Evolutionary conservation across 2,888 invertebrate species (phyloP).

Genomic region (Sclerodermus sp.): DNA sequence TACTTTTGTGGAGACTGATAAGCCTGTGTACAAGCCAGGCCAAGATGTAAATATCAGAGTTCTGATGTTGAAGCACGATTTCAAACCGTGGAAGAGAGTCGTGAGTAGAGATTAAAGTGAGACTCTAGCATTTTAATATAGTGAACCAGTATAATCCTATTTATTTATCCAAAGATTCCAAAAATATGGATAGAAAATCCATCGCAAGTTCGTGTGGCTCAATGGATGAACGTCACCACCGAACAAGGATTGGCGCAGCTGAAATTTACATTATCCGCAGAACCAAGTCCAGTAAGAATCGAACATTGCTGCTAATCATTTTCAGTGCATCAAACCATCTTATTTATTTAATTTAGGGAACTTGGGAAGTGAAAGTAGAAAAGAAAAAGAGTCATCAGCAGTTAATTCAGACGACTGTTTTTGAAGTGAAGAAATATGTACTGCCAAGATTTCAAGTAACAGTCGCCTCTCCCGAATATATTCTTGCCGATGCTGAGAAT

Average conservation of each 20-base stretch:
- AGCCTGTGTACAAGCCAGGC: slow-evolving; percentile 64
- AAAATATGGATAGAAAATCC: slow-evolving; percentile 71
- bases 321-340: too few relatives aligned
- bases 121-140: too few relatives aligned
- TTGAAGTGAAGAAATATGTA: slow-evolving; percentile 63
- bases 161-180: slow-evolving; percentile 59
- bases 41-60: slow-evolving; percentile 63
- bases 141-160: too few relatives aligned
- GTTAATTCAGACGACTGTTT: slow-evolving; percentile 51
- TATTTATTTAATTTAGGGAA: slow-evolving; percentile 52
- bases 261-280: slow-evolving; percentile 58
- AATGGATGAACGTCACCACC: slow-evolving; percentile 66
- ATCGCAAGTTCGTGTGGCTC: slow-evolving; percentile 64
- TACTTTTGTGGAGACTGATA: slow-evolving; percentile 64
- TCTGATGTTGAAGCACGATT: slow-evolving; percentile 61
- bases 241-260: slow-evolving; percentile 66
- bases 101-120: slow-evolving; percentile 53
- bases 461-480: slow-evolving; percentile 60
- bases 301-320: too few relatives aligned
- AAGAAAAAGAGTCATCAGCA: slow-evolving; percentile 43
- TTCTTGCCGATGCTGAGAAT: slow-evolving; percentile 57
- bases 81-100: slow-evolving; percentile 61
- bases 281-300: slow-evolving; percentile 44
- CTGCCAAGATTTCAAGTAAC: slow-evolving; percentile 65
- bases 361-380: slow-evolving; percentile 60